Evolutionary conservation across 2,888 invertebrate species (phyloP).

Genomic region (Augiades crinisus): DNA sequence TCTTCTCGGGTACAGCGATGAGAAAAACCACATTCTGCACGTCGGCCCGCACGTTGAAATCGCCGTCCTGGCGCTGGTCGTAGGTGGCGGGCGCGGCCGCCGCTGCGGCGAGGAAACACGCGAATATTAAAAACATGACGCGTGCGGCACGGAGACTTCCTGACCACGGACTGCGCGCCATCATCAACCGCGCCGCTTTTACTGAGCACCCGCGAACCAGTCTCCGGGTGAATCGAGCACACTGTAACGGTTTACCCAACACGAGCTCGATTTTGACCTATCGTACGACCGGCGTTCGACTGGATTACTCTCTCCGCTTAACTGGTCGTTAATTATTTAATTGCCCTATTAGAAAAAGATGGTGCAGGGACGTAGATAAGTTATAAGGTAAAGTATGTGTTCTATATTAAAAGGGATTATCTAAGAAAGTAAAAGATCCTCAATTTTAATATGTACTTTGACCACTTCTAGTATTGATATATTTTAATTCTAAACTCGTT

Average conservation of each 20-base stretch:
- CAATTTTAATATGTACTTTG: too few relatives aligned
- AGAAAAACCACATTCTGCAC: conserved; percentile 88
- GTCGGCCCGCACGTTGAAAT: conserved; percentile 86
- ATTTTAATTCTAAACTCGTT: too few relatives aligned
- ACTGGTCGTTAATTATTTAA: background rate
- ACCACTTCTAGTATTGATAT: too few relatives aligned
- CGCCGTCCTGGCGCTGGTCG: conserved; percentile 90
- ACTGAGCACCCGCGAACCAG: conserved; percentile 66
- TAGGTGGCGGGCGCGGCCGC: conserved; percentile 60
- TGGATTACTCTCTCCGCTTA: background rate
- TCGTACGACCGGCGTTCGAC: background rate
- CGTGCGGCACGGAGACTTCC: conserved; percentile 55
- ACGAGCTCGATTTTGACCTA: conserved; percentile 40
- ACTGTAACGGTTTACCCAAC: conserved; percentile 73
- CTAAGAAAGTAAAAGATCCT: too few relatives aligned
- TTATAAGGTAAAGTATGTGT: background rate
- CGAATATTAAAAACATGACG: conserved; percentile 50
- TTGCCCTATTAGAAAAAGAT: background rate
- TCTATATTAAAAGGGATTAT: too few relatives aligned
- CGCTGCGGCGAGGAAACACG: conserved; percentile 49
- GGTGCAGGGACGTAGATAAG: too few relatives aligned
- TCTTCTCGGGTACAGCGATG: conserved; percentile 78
- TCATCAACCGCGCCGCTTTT: conserved; percentile 67
- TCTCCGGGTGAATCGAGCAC: conserved; percentile 69
- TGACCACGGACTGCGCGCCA: conserved; percentile 56